Conservation (phyloP, 1,140 invertebrate species). For the Luehdorfia chinensis region DNA sequence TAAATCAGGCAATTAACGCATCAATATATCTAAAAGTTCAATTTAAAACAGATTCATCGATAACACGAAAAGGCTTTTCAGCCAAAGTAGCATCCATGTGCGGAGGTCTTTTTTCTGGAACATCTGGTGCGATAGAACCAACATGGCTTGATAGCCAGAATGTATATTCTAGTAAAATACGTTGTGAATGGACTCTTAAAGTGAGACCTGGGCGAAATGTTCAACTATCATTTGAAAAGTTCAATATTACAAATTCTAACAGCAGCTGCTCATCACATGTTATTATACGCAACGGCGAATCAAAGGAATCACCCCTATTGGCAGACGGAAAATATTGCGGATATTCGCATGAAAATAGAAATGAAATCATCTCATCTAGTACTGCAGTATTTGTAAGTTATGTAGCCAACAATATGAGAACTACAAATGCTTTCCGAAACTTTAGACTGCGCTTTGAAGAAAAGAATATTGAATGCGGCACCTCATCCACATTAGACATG, state of each 20-base stretch:
- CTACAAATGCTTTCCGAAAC: slow-evolving; percentile 49
- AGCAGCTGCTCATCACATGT: slow-evolving; percentile 79
- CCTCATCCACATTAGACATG: slow-evolving; percentile 65
- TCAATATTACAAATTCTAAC: slow-evolving; percentile 79
- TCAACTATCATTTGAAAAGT: slow-evolving; percentile 78
- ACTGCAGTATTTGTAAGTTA: slow-evolving; percentile 78
- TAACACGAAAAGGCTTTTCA: slow-evolving; percentile 44
- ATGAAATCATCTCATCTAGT: slow-evolving; percentile 79
- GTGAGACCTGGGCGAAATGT: slow-evolving; percentile 85
- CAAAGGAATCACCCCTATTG: slow-evolving; percentile 83
- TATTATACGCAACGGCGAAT: slow-evolving; percentile 84
- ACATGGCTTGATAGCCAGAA: slow-evolving; percentile 34
- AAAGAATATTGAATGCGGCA: slow-evolving; percentile 80
- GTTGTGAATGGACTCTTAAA: slow-evolving; percentile 85
- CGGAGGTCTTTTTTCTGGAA: slow-evolving; percentile 78
- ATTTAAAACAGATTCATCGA: slow-evolving; percentile 62
- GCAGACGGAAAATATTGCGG: slow-evolving; percentile 87
- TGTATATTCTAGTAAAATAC: slow-evolving; percentile 16
- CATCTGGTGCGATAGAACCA: slow-evolving; percentile 56
- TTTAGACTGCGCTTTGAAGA: slow-evolving; percentile 80
- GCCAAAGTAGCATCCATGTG: slow-evolving; percentile 69
- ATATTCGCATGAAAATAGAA: slow-evolving; percentile 65
- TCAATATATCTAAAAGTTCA: slow-evolving; percentile 57
- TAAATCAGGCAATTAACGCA: slow-evolving; percentile 38
- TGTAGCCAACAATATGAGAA: slow-evolving; percentile 18